Evolutionary conservation across 2,113 vertebrate genomes (phyloP).

Genomic region (Coptodon bakossiorum): DNA sequence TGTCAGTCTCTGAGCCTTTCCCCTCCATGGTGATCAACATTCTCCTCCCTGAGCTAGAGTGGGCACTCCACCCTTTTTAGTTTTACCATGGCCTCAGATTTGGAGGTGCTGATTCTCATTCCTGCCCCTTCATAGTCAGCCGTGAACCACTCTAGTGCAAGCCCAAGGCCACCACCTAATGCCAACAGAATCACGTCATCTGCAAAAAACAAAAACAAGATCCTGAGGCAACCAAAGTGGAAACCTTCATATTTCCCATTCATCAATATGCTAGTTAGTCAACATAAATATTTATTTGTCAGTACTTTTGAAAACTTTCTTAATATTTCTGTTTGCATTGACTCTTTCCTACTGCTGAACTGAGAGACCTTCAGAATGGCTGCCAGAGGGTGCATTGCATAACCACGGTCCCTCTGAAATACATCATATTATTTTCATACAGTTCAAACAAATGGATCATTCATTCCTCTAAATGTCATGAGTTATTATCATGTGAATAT

Average conservation of each 20-base stretch:
- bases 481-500: background rate
- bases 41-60: background rate
- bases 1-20: background rate
- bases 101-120: background rate
- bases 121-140: background rate
- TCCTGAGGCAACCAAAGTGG: background rate
- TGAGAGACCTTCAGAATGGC: background rate
- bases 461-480: background rate
- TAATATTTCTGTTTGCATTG: background rate
- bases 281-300: background rate
- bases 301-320: background rate
- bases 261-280: background rate
- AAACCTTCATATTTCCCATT: background rate
- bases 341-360: background rate
- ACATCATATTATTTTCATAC: background rate
- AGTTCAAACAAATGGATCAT: constrained; percentile 2
- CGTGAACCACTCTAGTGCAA: fast-evolving
- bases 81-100: background rate
- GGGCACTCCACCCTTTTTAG: background rate
- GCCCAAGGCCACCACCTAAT: background rate
- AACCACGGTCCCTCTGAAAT: background rate
- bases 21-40: background rate
- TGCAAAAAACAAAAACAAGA: background rate
- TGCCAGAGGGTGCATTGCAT: background rate
- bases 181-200: fast-evolving